Evolutionary conservation across 2,797 vertebrate species (phyloP).

Genomic region (Paramormyrops hopkinsi): DNA sequence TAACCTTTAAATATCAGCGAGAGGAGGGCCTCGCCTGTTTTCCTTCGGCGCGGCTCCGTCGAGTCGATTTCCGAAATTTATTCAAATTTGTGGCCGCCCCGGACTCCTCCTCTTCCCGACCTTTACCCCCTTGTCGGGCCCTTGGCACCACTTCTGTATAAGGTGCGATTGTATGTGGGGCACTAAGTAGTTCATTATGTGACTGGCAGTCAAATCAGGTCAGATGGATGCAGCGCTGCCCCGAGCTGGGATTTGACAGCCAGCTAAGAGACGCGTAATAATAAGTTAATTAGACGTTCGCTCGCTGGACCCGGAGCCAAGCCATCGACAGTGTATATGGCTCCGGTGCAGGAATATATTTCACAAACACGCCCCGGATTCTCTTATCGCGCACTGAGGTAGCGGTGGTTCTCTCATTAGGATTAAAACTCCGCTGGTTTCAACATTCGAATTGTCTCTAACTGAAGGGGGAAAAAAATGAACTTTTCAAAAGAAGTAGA

Average conservation of each 20-base stretch:
- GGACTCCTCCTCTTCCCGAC: not conserved
- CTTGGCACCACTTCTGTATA: conserved; percentile 41
- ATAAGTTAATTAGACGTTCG: conserved; percentile 65
- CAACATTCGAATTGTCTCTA: conserved; percentile 19
- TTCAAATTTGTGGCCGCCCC: conserved; percentile 21
- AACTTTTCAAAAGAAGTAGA: conserved; percentile 26
- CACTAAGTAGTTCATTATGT: conserved; percentile 61
- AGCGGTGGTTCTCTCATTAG: conserved; percentile 48
- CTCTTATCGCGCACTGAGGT: conserved; percentile 46
- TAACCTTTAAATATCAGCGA: conserved; percentile 59
- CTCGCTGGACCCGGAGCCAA: conserved; percentile 53
- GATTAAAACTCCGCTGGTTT: conserved; percentile 42
- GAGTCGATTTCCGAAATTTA: conserved; percentile 28
- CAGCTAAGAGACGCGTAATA: conserved; percentile 57
- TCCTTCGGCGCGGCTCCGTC: conserved; percentile 28
- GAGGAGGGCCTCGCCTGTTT: conserved; percentile 34
- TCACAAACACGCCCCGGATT: conserved; percentile 44
- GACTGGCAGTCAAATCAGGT: conserved; percentile 66
- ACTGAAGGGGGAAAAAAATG: not conserved
- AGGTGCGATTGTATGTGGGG: conserved; percentile 55
- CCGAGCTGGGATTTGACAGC: conserved; percentile 56
- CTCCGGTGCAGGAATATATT: conserved; percentile 35
- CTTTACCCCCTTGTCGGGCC: conserved; percentile 28
- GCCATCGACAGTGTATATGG: conserved; percentile 47
- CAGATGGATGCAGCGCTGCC: conserved; percentile 57